phyloP scores from a whole-genome alignment of 2,797 vertebrate species.

The Aldrovandia affinis region DNA sequence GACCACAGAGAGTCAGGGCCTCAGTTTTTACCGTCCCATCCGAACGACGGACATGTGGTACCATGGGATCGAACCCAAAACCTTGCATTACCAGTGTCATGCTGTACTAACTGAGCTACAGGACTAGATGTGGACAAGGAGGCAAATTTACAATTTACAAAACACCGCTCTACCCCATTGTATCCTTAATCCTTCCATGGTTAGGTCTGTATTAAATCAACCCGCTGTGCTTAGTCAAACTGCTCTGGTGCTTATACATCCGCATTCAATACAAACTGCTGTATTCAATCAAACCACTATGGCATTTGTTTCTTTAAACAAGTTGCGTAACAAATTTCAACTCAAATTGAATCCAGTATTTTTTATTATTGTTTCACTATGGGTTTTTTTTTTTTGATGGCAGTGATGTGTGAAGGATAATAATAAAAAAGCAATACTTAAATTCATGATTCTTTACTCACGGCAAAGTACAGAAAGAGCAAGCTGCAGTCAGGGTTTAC shows the following conservation, averaged over 20 bases:
- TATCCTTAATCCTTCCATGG: no score
- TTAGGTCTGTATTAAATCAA: background rate
- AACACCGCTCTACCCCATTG: no score
- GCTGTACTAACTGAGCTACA: no score
- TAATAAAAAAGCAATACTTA: background rate
- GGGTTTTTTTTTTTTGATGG: background rate
- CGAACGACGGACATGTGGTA: no score
- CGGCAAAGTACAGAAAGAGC: background rate
- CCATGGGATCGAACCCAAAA: no score
- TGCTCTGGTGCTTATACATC: background rate
- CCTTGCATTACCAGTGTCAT: no score
- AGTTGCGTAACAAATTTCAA: no score
- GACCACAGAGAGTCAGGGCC: no score
- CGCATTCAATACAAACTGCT: background rate
- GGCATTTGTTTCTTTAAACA: no score
- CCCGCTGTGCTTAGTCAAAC: background rate
- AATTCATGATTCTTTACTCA: background rate
- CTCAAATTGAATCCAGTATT: background rate
- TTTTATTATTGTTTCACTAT: no score
- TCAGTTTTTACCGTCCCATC: no score
- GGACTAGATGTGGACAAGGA: background rate
- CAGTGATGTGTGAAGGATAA: background rate
- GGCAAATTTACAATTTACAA: background rate
- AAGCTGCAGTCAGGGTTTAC: background rate
- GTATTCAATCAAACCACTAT: background rate